These are phyloP conservation scores for Beris morrisii DNA, from an alignment of 2,888 invertebrate species.

Conservation along the genomic window DNA sequence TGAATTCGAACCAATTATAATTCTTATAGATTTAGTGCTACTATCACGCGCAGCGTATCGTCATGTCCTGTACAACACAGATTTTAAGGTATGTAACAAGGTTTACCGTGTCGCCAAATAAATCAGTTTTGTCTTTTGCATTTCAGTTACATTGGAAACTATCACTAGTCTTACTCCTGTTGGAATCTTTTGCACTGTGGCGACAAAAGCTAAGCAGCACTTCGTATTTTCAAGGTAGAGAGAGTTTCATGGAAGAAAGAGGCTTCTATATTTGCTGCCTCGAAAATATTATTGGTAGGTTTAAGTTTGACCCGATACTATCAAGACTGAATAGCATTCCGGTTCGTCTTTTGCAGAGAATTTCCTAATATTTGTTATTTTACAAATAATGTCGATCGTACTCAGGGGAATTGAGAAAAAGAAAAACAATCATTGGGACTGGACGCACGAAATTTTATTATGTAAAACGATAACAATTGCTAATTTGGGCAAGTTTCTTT, in stretches of 20 bases:
- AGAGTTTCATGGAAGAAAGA: slow-evolving; percentile 61
- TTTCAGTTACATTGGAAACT: slow-evolving; percentile 76
- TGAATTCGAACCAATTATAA: slow-evolving; percentile 87
- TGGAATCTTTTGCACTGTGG: slow-evolving; percentile 81
- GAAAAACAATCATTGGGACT: slow-evolving; percentile 58
- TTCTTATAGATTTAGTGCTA: slow-evolving; percentile 81
- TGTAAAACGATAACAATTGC: slow-evolving; percentile 65
- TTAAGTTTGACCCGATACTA: too few species aligned
- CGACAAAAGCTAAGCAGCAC: slow-evolving; percentile 44
- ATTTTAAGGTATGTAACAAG: slow-evolving; percentile 65
- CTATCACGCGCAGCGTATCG: slow-evolving; percentile 80
- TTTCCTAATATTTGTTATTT: slow-evolving; percentile 34
- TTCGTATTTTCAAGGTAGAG: slow-evolving; percentile 48
- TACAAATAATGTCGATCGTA: slow-evolving; percentile 44
- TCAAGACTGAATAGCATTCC: too few species aligned
- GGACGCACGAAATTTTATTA: slow-evolving; percentile 43
- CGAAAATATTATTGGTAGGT: slow-evolving; percentile 57
- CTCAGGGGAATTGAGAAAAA: slow-evolving; percentile 54
- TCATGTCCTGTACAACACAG: slow-evolving; percentile 80
- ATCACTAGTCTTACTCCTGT: slow-evolving; percentile 71
- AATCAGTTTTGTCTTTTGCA: slow-evolving; percentile 39
- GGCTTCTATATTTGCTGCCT: slow-evolving; percentile 63
- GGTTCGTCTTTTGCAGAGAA: slow-evolving; percentile 26
- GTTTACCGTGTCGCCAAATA: slow-evolving; percentile 14
- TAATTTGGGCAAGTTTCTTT: slow-evolving; percentile 62